phyloP scores from a whole-genome alignment of 2,888 invertebrate genomes.

The Pristionchus fissidentatus region DNA sequence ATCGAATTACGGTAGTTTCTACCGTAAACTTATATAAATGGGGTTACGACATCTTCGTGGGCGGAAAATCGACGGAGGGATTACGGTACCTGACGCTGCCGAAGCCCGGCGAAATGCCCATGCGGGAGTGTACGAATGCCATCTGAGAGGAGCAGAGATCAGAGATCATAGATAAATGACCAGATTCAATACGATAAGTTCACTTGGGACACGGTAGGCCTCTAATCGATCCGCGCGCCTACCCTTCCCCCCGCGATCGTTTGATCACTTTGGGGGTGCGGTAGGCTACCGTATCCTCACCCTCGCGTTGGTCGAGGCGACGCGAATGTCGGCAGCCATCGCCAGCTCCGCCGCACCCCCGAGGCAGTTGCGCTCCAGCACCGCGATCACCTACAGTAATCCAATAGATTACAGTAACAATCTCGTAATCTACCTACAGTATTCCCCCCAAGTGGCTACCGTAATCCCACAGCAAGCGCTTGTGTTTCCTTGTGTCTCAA shows the following conservation, averaged over 20 bases:
- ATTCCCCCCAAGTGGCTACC: too few relatives aligned
- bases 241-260: too few relatives aligned
- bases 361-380: slow-evolving; percentile 44
- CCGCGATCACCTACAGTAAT: slow-evolving; percentile 39
- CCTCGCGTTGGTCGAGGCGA: slow-evolving; percentile 33
- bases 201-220: too few relatives aligned
- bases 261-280: neutral
- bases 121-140: slow-evolving; percentile 42
- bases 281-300: neutral
- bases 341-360: slow-evolving; percentile 44
- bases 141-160: slow-evolving; percentile 19
- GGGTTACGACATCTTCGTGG: neutral
- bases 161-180: slow-evolving; percentile 13
- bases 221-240: too few relatives aligned
- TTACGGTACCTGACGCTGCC: slow-evolving; percentile 29
- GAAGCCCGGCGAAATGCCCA: slow-evolving; percentile 46
- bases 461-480: neutral
- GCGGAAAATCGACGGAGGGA: neutral
- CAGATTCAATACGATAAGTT: neutral
- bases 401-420: neutral
- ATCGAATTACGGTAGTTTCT: neutral
- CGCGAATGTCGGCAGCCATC: slow-evolving; percentile 39
- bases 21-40: neutral
- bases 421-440: neutral
- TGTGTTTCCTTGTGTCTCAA: too few relatives aligned